A percentile compares a stretch with the other conserved stretches of the same genome.
Conservation (phyloP, 2,888 invertebrate species). For the Strigamia maritima region DNA sequence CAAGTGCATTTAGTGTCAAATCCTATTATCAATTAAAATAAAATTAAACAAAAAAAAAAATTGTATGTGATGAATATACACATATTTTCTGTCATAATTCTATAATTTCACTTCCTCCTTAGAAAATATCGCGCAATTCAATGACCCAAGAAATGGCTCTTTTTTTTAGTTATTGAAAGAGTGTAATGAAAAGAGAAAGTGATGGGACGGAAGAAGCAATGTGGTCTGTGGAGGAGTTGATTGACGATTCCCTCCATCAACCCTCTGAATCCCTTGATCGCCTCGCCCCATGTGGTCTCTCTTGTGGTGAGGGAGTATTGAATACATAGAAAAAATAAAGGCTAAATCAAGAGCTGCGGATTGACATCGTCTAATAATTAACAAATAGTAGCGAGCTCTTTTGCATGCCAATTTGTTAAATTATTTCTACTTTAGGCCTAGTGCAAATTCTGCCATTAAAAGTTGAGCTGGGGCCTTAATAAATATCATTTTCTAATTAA, state of each 20-base stretch:
- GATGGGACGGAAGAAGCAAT: not conserved
- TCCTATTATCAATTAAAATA: no score
- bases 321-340: not conserved
- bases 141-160: not conserved
- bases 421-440: not conserved
- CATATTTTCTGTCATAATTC: no score
- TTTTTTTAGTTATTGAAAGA: not conserved
- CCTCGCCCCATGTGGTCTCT: slow-evolving; percentile 18
- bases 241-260: slow-evolving; percentile 24
- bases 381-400: not conserved
- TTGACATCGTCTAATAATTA: slow-evolving; percentile 13
- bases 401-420: not conserved
- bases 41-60: no score
- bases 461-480: not conserved
- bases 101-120: not conserved
- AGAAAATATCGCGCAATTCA: not conserved
- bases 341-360: not conserved
- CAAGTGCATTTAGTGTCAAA: no score
- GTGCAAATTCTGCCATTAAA: not conserved
- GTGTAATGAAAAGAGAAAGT: not conserved
- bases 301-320: slow-evolving; percentile 19
- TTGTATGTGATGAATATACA: no score
- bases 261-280: slow-evolving; percentile 13
- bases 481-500: not conserved
- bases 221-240: not conserved